A percentile compares a stretch with the other conserved stretches of the same genome.
Conservation (phyloP, 2,888 invertebrate genomes). For the Ceriagrion tenellum region DNA sequence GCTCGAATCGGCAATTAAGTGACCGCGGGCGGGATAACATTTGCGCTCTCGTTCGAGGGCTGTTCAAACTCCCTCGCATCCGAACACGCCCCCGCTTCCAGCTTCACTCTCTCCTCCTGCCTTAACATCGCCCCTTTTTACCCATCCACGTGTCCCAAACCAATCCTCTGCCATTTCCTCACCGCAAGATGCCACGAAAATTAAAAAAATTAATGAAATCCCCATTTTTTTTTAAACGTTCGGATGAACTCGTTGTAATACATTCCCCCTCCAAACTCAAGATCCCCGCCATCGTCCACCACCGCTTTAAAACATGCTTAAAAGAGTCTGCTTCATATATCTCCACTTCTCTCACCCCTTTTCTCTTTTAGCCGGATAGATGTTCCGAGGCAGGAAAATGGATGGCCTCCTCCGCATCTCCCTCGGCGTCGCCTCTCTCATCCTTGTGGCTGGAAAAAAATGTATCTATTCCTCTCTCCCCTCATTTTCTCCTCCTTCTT, state of each 20-base stretch:
- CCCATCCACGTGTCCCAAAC: constrained; percentile 5
- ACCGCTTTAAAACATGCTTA: constrained; percentile 54
- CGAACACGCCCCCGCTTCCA: neutral
- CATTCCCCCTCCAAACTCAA: constrained; percentile 40
- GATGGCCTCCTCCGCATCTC: constrained; percentile 48
- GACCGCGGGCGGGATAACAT: constrained; percentile 26
- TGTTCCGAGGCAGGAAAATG: constrained; percentile 51
- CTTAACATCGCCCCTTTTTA: neutral
- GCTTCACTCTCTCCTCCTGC: neutral
- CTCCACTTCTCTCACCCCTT: constrained; percentile 38
- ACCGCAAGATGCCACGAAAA: neutral
- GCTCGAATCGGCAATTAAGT: constrained; percentile 43
- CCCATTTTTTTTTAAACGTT: constrained; percentile 2
- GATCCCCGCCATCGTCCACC: neutral
- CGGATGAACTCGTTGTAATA: constrained; percentile 66
- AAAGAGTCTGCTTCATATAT: constrained; percentile 62
- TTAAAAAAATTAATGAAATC: neutral
- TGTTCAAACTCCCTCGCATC: neutral
- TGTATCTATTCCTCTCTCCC: neutral
- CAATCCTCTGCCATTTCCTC: neutral
- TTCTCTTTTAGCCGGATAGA: constrained; percentile 24
- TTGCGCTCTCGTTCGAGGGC: neutral
- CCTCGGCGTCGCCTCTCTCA: neutral
- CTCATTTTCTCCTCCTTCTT: neutral
- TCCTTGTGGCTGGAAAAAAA: neutral